phyloP scores from a whole-genome alignment of 1,140 invertebrate genomes.

The Hestina assimilis region DNA sequence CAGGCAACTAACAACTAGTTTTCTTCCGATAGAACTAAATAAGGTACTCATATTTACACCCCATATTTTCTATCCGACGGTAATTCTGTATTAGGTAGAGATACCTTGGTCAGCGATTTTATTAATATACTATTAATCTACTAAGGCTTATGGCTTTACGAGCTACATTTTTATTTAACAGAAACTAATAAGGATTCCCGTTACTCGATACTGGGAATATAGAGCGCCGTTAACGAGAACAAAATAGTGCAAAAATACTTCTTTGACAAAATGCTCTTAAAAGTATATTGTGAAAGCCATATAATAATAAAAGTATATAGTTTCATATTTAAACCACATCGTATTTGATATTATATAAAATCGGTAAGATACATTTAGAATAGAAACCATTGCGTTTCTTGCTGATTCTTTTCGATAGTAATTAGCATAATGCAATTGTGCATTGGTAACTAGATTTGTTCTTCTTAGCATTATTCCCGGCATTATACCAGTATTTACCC shows the following conservation, averaged over 20 bases:
- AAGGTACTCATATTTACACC: constrained; percentile 63
- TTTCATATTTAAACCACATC: no score
- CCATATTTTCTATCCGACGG: constrained; percentile 16
- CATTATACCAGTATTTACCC: no score
- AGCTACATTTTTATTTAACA: constrained; percentile 1
- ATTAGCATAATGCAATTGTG: no score
- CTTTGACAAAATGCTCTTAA: not conserved
- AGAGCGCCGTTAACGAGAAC: not conserved
- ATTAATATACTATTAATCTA: constrained; percentile 6
- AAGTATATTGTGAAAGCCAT: no score
- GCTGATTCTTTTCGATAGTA: no score
- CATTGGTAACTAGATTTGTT: no score
- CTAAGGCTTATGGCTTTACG: not conserved
- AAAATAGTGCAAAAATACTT: not conserved
- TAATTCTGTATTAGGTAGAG: constrained; percentile 21
- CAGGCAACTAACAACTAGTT: constrained; percentile 64
- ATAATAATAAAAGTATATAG: no score
- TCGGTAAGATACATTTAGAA: no score
- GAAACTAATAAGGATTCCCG: constrained; percentile 13
- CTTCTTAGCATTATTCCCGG: no score
- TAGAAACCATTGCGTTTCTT: no score
- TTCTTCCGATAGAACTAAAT: constrained; percentile 61
- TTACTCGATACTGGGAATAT: not conserved
- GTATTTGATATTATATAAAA: no score
- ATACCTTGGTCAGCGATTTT: not conserved